Conservation (phyloP, 2,888 invertebrate species). For the Steinernema hermaphroditum region DNA sequence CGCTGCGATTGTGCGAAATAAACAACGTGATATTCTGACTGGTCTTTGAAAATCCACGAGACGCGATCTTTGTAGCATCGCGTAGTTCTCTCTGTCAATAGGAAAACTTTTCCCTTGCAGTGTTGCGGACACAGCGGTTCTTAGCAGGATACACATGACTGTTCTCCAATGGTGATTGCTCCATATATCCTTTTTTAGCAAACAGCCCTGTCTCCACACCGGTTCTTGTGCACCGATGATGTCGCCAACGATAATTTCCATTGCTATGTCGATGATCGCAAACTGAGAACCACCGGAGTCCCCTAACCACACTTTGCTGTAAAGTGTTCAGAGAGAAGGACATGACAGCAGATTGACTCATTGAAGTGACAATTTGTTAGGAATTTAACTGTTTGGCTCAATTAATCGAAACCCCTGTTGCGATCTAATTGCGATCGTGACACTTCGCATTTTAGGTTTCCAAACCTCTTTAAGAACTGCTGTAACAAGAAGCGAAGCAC, state of each 20-base stretch:
- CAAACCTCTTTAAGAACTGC: no score
- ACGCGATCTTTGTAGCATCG: no score
- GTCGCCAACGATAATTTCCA: background rate
- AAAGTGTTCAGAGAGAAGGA: no score
- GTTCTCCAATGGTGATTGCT: background rate
- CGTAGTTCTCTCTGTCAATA: no score
- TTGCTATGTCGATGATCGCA: background rate
- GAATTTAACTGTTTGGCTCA: no score
- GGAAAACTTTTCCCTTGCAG: background rate
- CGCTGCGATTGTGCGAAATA: background rate
- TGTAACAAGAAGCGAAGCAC: no score
- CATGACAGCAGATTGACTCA: no score
- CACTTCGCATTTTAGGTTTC: no score
- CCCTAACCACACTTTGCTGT: background rate
- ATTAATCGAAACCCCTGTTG: no score
- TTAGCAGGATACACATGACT: background rate
- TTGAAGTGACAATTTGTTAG: no score
- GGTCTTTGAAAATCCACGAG: no score
- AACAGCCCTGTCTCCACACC: background rate
- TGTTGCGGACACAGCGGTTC: background rate
- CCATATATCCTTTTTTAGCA: background rate
- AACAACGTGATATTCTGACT: background rate
- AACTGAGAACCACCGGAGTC: background rate
- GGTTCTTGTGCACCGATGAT: constrained; percentile 21
- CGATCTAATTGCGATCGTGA: no score